Evolutionary conservation across 2,888 invertebrate genomes (phyloP).

Genomic region (Atethmia centrago): DNA sequence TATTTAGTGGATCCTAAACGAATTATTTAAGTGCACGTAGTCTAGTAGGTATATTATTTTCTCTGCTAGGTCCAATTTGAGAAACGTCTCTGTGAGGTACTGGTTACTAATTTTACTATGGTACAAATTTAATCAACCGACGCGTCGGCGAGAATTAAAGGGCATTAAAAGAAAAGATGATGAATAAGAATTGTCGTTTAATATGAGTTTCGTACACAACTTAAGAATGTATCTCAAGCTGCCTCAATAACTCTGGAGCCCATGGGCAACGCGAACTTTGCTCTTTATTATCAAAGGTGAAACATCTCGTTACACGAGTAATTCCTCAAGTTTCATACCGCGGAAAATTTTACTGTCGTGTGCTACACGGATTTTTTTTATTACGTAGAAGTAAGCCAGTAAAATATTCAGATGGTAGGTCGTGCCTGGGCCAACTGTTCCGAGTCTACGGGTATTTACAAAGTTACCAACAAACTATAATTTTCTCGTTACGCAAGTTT

Average conservation of each 20-base stretch:
- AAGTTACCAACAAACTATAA: slow-evolving; percentile 50
- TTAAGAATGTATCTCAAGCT: not conserved
- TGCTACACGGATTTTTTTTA: slow-evolving; percentile 32
- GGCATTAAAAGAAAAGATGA: not conserved
- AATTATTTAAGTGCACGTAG: not conserved
- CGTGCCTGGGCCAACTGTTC: slow-evolving; percentile 39
- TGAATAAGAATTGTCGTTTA: not conserved
- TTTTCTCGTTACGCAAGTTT: slow-evolving; percentile 51
- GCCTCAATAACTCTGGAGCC: slow-evolving; percentile 1
- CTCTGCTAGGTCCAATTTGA: not conserved
- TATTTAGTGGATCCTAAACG: not conserved
- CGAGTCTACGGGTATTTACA: slow-evolving; percentile 22
- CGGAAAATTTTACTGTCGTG: slow-evolving; percentile 23
- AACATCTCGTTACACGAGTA: slow-evolving; percentile 15
- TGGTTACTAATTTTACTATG: not conserved
- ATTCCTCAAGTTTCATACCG: slow-evolving; percentile 39
- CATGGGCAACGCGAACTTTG: slow-evolving; percentile 8
- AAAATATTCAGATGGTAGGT: slow-evolving; percentile 57
- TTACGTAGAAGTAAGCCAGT: slow-evolving; percentile 36
- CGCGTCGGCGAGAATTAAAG: not conserved
- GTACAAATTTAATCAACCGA: not conserved
- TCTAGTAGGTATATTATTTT: not conserved
- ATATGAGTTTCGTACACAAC: not conserved
- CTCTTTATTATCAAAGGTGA: slow-evolving; percentile 43
- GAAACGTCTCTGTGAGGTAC: not conserved